Percentiles rank a stretch among this genome's conserved stretches.
phyloP scores from a whole-genome alignment of 1,140 invertebrate species.

The Drosophila tsacasi region DNA sequence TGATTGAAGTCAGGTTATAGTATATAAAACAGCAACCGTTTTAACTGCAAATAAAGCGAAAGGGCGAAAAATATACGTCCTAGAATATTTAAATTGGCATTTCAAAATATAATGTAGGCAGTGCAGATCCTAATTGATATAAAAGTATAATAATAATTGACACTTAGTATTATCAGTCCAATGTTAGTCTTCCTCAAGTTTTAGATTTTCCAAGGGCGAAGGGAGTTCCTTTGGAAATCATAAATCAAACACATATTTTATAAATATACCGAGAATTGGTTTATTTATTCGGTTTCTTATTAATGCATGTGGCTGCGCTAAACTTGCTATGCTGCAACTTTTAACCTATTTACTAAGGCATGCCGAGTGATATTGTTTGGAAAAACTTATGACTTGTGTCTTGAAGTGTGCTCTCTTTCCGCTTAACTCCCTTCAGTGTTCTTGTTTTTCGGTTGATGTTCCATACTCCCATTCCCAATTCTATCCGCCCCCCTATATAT shows the following conservation, averaged over 20 bases:
- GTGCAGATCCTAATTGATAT: not conserved
- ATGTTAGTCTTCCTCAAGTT: not conserved
- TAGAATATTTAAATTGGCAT: too few relatives aligned
- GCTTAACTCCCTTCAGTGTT: slow-evolving; percentile 36
- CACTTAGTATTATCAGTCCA: too few relatives aligned
- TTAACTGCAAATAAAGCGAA: too few relatives aligned
- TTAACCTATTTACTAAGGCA: slow-evolving; percentile 37
- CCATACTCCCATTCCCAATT: slow-evolving; percentile 26
- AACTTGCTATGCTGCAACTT: slow-evolving; percentile 17
- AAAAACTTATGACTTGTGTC: slow-evolving; percentile 50
- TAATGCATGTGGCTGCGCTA: slow-evolving; percentile 15
- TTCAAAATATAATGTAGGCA: too few relatives aligned
- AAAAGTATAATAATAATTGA: too few relatives aligned
- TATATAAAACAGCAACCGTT: too few relatives aligned
- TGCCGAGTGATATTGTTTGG: slow-evolving; percentile 26
- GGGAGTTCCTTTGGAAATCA: not conserved
- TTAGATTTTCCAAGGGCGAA: not conserved
- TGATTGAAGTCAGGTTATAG: too few relatives aligned
- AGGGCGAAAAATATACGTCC: too few relatives aligned
- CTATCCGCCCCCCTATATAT: slow-evolving; percentile 31
- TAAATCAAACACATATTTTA: not conserved
- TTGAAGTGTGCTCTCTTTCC: slow-evolving; percentile 53
- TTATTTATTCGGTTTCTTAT: slow-evolving; percentile 1
- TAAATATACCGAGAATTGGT: not conserved
- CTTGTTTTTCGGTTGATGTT: slow-evolving; percentile 41